Evolutionary conservation across 2,888 invertebrate genomes (phyloP).

Genomic region (Chouioia cunea): DNA sequence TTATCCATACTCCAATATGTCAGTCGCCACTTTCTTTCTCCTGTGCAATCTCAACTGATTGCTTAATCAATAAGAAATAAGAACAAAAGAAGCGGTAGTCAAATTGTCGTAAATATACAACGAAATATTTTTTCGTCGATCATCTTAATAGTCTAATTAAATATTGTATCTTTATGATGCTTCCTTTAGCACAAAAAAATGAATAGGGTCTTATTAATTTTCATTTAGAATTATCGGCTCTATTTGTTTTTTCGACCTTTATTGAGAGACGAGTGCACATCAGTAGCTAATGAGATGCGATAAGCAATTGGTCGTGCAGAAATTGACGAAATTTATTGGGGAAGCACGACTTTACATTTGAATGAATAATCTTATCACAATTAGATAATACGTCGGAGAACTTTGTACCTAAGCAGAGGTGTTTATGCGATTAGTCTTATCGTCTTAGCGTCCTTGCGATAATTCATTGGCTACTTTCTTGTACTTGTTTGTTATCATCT

Average conservation of each 20-base stretch:
- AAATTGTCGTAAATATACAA: neutral
- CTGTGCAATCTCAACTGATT: slow-evolving; percentile 12
- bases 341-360: neutral
- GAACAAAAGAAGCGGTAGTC: neutral
- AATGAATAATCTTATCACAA: slow-evolving; percentile 26
- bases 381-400: slow-evolving; percentile 40
- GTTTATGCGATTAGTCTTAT: slow-evolving; percentile 37
- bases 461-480: slow-evolving; percentile 3
- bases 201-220: slow-evolving; percentile 29
- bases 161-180: slow-evolving; percentile 1
- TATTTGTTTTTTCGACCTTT: slow-evolving; percentile 11
- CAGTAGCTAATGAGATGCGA: too few species aligned
- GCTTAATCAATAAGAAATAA: slow-evolving; percentile 1
- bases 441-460: neutral
- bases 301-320: too few species aligned
- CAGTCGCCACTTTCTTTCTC: neutral
- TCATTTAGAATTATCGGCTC: slow-evolving; percentile 18
- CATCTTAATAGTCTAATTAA: slow-evolving; percentile 31
- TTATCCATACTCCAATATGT: slow-evolving; percentile 9
- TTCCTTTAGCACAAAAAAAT: slow-evolving; percentile 3
- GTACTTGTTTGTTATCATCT: too few species aligned
- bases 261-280: neutral
- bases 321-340: too few species aligned
- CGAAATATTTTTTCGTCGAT: slow-evolving; percentile 30
- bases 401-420: slow-evolving; percentile 39